Conservation (phyloP, 2,888 invertebrate genomes). For the Nasonia oneida region DNA sequence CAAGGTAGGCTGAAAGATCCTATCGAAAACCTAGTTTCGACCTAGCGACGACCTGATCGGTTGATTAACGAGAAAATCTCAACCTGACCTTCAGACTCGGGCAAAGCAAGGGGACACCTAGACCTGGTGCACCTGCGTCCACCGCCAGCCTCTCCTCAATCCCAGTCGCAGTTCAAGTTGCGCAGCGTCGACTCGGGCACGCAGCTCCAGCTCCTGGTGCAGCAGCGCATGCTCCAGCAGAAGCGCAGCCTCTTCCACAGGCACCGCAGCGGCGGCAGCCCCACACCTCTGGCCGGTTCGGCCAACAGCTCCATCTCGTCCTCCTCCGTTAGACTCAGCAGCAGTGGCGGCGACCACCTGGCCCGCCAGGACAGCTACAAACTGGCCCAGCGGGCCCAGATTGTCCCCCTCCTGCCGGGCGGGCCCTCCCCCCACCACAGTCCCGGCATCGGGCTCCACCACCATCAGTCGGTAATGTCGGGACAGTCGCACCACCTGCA, state of each 20-base stretch:
- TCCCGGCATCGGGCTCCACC: slow-evolving; percentile 78
- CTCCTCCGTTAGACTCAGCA: slow-evolving; percentile 32
- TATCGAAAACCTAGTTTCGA: too few relatives aligned
- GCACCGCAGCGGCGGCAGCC: slow-evolving; percentile 73
- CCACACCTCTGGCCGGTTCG: slow-evolving; percentile 70
- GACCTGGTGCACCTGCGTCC: slow-evolving; percentile 75
- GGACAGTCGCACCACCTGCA: slow-evolving; percentile 59
- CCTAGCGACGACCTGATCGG: not conserved
- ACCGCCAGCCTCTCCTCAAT: slow-evolving; percentile 72
- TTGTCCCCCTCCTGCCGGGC: slow-evolving; percentile 84
- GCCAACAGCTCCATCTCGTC: slow-evolving; percentile 58
- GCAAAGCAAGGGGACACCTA: slow-evolving; percentile 75
- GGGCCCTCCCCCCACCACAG: slow-evolving; percentile 69
- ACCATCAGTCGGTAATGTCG: slow-evolving; percentile 63
- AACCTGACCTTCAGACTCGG: slow-evolving; percentile 66
- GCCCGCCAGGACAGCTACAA: slow-evolving; percentile 93
- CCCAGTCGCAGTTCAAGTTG: slow-evolving; percentile 72
- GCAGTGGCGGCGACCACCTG: slow-evolving; percentile 82
- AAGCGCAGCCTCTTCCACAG: slow-evolving; percentile 82
- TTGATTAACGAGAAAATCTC: not conserved
- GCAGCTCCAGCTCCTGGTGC: slow-evolving; percentile 91
- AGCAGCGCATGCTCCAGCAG: slow-evolving; percentile 91
- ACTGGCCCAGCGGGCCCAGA: slow-evolving; percentile 91
- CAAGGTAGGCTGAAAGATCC: slow-evolving; percentile 69
- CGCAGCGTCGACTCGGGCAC: slow-evolving; percentile 76